Evolutionary conservation across 2,888 invertebrate genomes (phyloP), one percentile per base, ranked within the genome.

Genomic region (Monoplex corrugatus): DNA sequence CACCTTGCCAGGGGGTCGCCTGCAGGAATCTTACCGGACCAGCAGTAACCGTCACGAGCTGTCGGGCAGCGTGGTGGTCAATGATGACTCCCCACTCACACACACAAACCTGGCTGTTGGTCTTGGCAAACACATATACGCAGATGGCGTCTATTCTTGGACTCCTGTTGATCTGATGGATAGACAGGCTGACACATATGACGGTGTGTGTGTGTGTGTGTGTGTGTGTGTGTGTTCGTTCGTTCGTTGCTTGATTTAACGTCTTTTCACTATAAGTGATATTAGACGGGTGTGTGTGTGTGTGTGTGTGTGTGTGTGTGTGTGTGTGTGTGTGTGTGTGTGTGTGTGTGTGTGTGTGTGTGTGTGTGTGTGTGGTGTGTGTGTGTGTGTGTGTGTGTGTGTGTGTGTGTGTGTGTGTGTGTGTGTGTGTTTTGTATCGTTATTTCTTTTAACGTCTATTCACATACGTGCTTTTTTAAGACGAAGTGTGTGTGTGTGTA

Each of bases 1-100:
- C 40, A 93, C 93, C 28, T 82, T 91, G 43, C 94, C 94, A 0
- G 90, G 90, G 1, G 94, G 93, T 13, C 89, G 94, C 13, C 86
- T 94, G 3, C 87, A 89, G 13, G 91, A 91, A 10, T 93, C 90
- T 1, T 94, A 93, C 82, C 63, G 40, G 2, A 88, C 92, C 23
- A 92, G 93, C 78, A 93, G 93, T 87, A 94, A 94, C 87, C 40
- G 87, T 3, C 87, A 86, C 3, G 87, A 90, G 23, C 86, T 94
- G 40, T 91, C 91, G 35, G 94, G 92, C 0, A 89, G 89, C 16
- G 89, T 93, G 43, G 90, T 92, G 8, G 91, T 92, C 8, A 90
- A 92, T 89, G 94, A 94, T 43, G 93, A 94, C 86, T 93, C 93
- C 0, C 90, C 40, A 10, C 44, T 91, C 1, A 57, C 45, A 16